Evolutionary conservation across 2,888 invertebrate genomes (phyloP).

Genomic region (Philaethria dido): DNA sequence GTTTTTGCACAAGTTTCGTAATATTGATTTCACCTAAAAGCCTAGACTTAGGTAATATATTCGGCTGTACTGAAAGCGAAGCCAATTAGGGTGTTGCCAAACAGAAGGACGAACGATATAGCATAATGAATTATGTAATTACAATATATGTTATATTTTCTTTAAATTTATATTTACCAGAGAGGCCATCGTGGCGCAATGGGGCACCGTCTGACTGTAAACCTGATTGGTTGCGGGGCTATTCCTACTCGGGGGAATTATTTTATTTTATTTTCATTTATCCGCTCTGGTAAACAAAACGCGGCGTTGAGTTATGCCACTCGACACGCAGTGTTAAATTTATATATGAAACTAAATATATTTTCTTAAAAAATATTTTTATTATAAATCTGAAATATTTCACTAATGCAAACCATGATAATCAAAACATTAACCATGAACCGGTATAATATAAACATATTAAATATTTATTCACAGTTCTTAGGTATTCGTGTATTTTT

Average conservation of each 20-base stretch:
- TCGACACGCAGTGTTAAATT: no score
- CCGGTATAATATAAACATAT: conserved; percentile 27
- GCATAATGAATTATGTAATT: background rate
- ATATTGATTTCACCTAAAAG: conserved; percentile 28
- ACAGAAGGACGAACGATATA: conserved; percentile 1
- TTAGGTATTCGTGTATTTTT: conserved; percentile 24
- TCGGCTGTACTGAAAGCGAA: conserved; percentile 15
- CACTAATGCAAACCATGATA: conserved; percentile 2
- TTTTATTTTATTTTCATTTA: no score
- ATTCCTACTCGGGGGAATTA: no score
- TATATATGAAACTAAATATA: no score
- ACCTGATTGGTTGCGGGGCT: no score
- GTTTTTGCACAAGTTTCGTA: conserved; percentile 14
- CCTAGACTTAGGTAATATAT: conserved; percentile 26
- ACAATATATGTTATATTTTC: background rate
- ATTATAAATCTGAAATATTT: conserved; percentile 7
- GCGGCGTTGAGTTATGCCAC: no score
- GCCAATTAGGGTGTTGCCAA: conserved; percentile 22
- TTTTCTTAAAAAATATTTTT: background rate
- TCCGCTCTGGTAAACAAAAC: no score
- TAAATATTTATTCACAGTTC: conserved; percentile 27
- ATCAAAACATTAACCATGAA: conserved; percentile 21
- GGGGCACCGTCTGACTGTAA: no score
- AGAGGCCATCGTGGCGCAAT: no score
- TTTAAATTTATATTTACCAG: background rate